These are phyloP conservation scores for Sakesphorus luctuosus DNA, from an alignment of 2,113 vertebrate genomes.

Conservation along the genomic window DNA sequence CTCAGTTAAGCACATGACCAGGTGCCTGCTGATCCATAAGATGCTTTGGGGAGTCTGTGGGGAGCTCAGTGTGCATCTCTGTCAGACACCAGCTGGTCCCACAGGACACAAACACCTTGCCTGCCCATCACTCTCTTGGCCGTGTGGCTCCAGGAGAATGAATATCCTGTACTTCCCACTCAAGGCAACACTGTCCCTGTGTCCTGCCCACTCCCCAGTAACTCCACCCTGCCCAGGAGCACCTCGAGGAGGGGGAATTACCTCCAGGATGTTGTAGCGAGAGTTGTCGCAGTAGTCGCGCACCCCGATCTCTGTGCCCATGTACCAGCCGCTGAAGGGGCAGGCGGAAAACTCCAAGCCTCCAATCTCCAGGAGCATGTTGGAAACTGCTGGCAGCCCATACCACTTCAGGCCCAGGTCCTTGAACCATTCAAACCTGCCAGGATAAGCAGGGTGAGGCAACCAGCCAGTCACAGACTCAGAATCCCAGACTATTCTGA, in stretches of 20 bases:
- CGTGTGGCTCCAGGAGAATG: not conserved
- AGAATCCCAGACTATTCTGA: too few species aligned
- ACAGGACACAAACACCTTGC: not conserved
- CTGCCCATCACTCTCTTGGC: not conserved
- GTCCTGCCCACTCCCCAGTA: not conserved
- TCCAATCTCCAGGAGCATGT: conserved; percentile 95
- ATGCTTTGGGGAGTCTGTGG: not conserved
- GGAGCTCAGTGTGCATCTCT: not conserved
- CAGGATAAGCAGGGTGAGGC: not conserved
- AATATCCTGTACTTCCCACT: not conserved
- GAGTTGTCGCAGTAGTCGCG: conserved; percentile 96
- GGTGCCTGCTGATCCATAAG: not conserved
- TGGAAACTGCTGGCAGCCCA: conserved; percentile 90
- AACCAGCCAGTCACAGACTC: not conserved
- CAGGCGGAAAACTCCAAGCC: conserved; percentile 94
- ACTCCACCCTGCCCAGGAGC: not conserved
- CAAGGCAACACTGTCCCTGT: fast-evolving
- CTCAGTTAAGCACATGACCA: not conserved
- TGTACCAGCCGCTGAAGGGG: conserved; percentile 99
- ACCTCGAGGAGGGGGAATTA: not conserved
- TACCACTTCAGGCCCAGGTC: conserved; percentile 96
- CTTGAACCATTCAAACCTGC: conserved; percentile 94
- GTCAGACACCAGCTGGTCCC: not conserved
- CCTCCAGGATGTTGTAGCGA: conserved; percentile 97
- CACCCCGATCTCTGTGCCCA: conserved; percentile 98